Evolutionary conservation across 2,113 vertebrate species (phyloP).

Genomic region (Dasyornis broadbenti): DNA sequence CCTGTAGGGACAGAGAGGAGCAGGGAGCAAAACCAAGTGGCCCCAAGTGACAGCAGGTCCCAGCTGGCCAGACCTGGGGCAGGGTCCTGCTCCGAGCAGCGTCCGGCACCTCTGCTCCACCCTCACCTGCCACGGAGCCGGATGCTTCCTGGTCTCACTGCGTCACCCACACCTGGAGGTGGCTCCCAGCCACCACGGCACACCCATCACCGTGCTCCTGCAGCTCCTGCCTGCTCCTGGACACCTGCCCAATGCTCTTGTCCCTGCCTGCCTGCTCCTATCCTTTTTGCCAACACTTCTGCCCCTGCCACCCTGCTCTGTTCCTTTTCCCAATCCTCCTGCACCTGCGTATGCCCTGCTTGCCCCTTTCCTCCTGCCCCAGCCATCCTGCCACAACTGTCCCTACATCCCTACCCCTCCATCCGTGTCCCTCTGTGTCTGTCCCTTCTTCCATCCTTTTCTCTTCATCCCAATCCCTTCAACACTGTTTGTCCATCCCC

Average conservation of each 20-base stretch:
- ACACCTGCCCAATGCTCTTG: background rate
- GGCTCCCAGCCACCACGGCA: background rate
- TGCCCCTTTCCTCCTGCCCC: background rate
- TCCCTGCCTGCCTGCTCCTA: background rate
- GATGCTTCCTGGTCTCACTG: background rate
- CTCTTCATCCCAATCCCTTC: background rate
- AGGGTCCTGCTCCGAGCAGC: background rate
- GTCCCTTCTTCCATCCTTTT: background rate
- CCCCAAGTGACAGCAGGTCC: background rate
- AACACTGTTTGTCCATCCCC: background rate
- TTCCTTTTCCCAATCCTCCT: background rate
- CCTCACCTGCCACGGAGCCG: background rate
- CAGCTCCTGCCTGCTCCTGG: background rate
- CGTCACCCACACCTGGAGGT: background rate
- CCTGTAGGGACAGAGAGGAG: background rate
- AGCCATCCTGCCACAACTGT: background rate
- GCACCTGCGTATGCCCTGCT: background rate
- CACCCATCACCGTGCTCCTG: background rate
- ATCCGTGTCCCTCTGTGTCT: background rate
- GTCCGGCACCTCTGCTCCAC: background rate
- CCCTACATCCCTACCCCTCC: background rate
- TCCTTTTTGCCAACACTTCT: background rate
- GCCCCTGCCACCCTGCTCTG: background rate
- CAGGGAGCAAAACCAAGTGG: background rate
- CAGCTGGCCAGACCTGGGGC: background rate